Base-by-base conservation (phyloP, 2,797 vertebrate genomes). In the Chrysocyon brachyurus region DNA sequence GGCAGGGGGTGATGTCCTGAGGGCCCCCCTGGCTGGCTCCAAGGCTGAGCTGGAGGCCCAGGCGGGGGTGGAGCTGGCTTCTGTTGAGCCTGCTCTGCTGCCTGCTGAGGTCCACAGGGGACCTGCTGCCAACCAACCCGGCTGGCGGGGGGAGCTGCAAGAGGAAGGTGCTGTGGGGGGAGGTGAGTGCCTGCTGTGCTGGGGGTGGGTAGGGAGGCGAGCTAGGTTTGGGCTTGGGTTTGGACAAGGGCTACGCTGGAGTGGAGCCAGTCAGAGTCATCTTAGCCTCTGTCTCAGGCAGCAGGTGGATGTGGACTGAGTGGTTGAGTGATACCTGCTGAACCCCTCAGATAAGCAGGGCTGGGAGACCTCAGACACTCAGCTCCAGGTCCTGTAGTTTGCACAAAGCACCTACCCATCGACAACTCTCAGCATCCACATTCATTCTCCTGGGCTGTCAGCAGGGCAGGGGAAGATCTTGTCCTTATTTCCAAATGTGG, bases 81-180 rank as follows among this genome's bases (percentile, higher is more conserved):
- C 97, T 87, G 8, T 99, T 3, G 98, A 98, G 88, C 99, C 99
- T 31, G 86, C 99, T 4, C 98, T 98, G 94, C 91, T 98, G 68
- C 98, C 97, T 98, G 73, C 99, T 92, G 98, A 98, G 0, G 99
- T 99, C 61, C 99, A 99, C 40, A 99, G 99, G 99, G 98, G 98
- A 54, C 98, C 97, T 22, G 98, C 99, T 0, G 99, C 99, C 66
- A 99, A 99, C 98, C 99, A 99, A 97, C 99, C 99, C 1, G 99
- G 99, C 86, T 99, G 99, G 99, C 98, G 99, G 0, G 99, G 99
- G 82, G 99, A 99, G 87, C 98, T 99, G 85, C 98, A 99, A 85
- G 99, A 99, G 96, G 99, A 99, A 96, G 99, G 99, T 59, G 99
- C 99, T 2, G 99, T 99, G 0, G 99, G 99, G 73, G 99, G 99